A percentile compares a stretch with the other conserved stretches of the same genome.
Conservation (phyloP, 1,140 invertebrate species). For the Myzus persicae region DNA sequence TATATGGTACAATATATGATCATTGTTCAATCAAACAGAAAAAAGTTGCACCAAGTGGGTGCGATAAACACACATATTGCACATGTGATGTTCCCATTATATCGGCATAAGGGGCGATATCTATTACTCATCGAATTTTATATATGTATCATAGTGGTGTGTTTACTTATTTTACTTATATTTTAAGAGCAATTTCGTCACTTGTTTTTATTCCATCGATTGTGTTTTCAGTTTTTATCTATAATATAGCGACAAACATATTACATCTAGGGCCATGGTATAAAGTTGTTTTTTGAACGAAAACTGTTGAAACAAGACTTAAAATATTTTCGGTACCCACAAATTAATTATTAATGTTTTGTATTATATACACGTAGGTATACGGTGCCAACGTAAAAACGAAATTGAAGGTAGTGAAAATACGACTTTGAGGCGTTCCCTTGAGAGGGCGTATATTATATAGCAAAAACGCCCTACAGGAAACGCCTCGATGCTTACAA, state of each 20-base stretch:
- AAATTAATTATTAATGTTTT: neutral
- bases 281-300: neutral
- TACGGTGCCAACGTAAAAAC: neutral
- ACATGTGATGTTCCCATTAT: no score
- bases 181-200: neutral
- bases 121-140: neutral
- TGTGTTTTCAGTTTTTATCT: neutral
- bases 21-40: no score
- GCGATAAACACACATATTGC: no score
- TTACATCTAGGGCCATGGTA: neutral
- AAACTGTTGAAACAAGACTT: neutral
- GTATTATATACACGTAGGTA: neutral
- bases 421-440: slow-evolving; percentile 10
- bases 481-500: slow-evolving; percentile 22
- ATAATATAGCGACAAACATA: neutral
- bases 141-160: neutral
- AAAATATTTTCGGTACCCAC: neutral
- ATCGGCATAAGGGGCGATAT: no score
- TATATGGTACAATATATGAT: no score
- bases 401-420: neutral
- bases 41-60: no score
- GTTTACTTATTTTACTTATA: neutral
- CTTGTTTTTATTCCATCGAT: neutral
- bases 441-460: slow-evolving; percentile 2
- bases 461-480: slow-evolving; percentile 30